These are phyloP conservation scores for Epizoanthus scotinus DNA, from an alignment of 92 coral and sea anemone species.

Conservation along the genomic window DNA sequence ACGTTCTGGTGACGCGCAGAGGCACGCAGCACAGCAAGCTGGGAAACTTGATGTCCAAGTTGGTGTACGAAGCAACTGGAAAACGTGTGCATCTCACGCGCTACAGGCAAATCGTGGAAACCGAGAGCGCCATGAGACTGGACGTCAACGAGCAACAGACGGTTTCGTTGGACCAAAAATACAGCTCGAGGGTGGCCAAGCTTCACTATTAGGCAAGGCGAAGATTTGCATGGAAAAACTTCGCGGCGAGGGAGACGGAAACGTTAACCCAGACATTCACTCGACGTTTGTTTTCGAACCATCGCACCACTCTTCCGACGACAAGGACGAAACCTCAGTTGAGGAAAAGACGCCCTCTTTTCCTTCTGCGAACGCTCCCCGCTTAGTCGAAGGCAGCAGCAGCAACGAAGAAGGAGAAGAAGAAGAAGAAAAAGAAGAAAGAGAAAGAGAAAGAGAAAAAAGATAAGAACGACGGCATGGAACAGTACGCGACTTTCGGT, in stretches of 20 bases:
- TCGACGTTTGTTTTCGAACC: too few relatives aligned
- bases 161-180: conserved; percentile 60
- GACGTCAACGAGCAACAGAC: conserved; percentile 33
- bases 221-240: conserved; percentile 43
- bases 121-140: conserved; percentile 42
- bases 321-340: too few relatives aligned
- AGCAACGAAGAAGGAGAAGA: too few relatives aligned
- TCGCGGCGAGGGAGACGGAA: conserved; percentile 23
- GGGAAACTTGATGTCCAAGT: conserved; percentile 41
- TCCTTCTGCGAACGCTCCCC: too few relatives aligned
- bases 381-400: too few relatives aligned
- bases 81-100: conserved; percentile 62
- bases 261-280: neutral
- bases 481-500: too few relatives aligned
- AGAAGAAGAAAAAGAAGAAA: too few relatives aligned
- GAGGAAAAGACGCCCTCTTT: too few relatives aligned
- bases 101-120: conserved; percentile 57
- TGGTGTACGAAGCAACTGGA: conserved; percentile 58
- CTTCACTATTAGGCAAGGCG: conserved; percentile 64
- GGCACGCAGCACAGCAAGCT: conserved; percentile 50
- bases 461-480: too few relatives aligned
- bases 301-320: too few relatives aligned
- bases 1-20: conserved; percentile 53
- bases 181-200: conserved; percentile 60
- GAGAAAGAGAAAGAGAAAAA: too few relatives aligned